Conservation (phyloP, 2,797 vertebrate genomes). For the Brachyrhaphis roseni region DNA sequence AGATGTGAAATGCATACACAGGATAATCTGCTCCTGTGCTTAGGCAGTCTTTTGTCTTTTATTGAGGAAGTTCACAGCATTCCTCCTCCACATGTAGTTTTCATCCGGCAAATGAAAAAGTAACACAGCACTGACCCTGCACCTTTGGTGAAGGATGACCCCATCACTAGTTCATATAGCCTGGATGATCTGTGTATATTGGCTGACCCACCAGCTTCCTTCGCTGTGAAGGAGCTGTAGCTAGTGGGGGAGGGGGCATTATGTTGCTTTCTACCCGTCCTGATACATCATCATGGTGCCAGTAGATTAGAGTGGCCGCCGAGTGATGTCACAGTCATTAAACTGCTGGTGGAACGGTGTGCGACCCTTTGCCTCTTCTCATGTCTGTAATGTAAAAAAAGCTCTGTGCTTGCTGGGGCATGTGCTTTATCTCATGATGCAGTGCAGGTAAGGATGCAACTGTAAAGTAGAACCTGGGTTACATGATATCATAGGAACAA, state of each 20-base stretch:
- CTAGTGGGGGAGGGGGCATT: constrained; percentile 32
- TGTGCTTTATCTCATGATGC: constrained; percentile 22
- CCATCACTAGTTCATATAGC: constrained; percentile 43
- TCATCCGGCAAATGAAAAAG: constrained; percentile 31
- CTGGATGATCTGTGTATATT: constrained; percentile 41
- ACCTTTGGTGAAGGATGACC: constrained; percentile 33
- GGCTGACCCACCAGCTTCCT: constrained; percentile 26
- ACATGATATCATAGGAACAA: constrained; percentile 11
- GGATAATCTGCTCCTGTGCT: constrained; percentile 3
- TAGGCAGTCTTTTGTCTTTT: constrained; percentile 13
- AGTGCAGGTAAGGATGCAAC: constrained; percentile 9
- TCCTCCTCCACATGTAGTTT: constrained; percentile 18
- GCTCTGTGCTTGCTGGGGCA: constrained; percentile 11
- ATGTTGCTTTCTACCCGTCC: constrained; percentile 28
- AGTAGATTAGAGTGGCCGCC: constrained; percentile 26
- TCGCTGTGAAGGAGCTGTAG: constrained; percentile 23
- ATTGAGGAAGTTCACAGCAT: constrained; percentile 10
- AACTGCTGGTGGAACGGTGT: constrained; percentile 34
- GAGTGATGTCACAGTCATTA: constrained; percentile 53
- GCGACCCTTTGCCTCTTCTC: constrained; percentile 22
- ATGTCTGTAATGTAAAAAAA: constrained; percentile 20
- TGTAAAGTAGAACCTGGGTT: constrained; percentile 17
- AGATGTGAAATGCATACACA: constrained; percentile 14
- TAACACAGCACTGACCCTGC: constrained; percentile 30
- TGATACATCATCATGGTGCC: constrained; percentile 38